Conservation (phyloP, 2,797 vertebrate genomes). For the Iguana delicatissima region DNA sequence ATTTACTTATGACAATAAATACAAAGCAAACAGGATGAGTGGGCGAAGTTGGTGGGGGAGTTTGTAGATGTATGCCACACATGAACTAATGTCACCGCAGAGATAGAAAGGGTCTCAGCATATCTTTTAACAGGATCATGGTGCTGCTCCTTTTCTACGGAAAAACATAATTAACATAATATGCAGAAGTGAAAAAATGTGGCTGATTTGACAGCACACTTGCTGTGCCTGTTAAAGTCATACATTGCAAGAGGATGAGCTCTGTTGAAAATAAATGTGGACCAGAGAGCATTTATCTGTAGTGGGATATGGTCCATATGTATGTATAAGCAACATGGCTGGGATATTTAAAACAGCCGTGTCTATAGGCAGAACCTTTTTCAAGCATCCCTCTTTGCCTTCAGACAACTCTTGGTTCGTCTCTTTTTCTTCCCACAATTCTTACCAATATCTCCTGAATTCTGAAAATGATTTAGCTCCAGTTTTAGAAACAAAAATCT, state of each 20-base stretch:
- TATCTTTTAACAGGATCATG: neutral
- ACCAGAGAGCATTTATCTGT: neutral
- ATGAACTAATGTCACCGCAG: neutral
- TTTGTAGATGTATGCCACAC: conserved; percentile 7
- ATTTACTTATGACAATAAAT: conserved; percentile 23
- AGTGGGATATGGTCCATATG: neutral
- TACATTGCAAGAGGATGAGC: neutral
- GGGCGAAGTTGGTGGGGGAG: neutral
- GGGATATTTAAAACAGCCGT: neutral
- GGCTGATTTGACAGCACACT: neutral
- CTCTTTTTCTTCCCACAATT: no score
- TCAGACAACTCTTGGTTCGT: no score
- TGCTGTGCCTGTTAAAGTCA: neutral
- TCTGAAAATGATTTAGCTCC: no score
- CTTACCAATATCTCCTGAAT: no score
- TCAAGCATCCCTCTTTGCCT: no score
- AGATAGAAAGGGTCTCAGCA: neutral
- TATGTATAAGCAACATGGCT: neutral
- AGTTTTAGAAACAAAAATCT: no score
- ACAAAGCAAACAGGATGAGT: conserved; percentile 21
- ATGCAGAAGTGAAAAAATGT: neutral
- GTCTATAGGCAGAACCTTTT: no score
- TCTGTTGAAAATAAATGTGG: neutral
- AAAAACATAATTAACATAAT: neutral
- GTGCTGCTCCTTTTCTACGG: neutral